Evolutionary conservation across 2,113 vertebrate species (phyloP), one percentile per base, ranked within the genome.

Genomic region (Pungitius pungitius): DNA sequence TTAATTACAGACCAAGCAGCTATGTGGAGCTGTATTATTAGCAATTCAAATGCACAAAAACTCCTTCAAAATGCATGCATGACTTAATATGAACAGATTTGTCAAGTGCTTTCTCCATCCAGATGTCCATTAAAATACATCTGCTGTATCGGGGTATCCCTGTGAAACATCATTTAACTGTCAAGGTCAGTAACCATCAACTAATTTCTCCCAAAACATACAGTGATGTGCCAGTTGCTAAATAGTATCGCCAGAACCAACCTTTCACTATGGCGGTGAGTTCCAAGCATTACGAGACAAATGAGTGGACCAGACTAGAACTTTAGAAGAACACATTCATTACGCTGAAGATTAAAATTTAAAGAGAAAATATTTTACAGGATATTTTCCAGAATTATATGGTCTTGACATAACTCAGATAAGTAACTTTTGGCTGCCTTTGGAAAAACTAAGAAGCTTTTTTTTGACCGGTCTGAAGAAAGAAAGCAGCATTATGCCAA

Each of bases 91-190:
- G 69, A 73, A 81, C 91, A 89, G 87, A 90, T 89, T 86, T 87
- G 82, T 79, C 71, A 71, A 77, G 75, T 49, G 26, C 62, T 66
- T 78, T 80, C 63, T 67, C 49, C n/a, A 66, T 75, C 87, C 90
- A 92, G 86, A 93, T 92, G 90, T 86, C 82, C 66, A 78, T 89
- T 90, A 85, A 83, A 83, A 57, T 64, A 70, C 85, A 85, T 88
- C 82, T 81, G 85, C 58, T 74, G 58, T 69, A 71, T 78, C 68
- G 78, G 75, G 84, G 71, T 83, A 85, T 85, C 73, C 73, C 83
- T 62, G 83, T 82, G 75, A 88, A 89, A 90, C 66, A 88, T 60
- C 60, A 69, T 89, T 90, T 84, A 87, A 76, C 81, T 87, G 91
- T 92, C 91, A 84, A 69, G 83, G 86, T 85, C 74, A 73, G 64